A percentile compares a stretch with the other conserved stretches of the same genome.
These are phyloP conservation scores for Cheirogaleus medius DNA, from an alignment of 2,113 vertebrate genomes.

Conservation along the genomic window DNA sequence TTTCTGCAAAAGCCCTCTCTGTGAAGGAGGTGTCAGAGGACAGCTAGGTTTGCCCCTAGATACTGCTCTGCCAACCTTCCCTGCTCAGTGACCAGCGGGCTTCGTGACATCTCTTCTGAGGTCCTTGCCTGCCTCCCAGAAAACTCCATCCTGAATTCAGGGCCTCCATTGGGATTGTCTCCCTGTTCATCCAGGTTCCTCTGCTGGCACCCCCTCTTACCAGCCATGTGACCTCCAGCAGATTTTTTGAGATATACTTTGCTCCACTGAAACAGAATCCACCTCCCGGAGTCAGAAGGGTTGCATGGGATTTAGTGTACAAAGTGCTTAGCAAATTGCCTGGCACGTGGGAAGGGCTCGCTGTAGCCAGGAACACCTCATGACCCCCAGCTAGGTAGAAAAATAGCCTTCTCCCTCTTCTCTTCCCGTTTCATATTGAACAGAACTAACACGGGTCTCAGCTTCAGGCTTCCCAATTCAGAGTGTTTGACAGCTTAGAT, in stretches of 20 bases:
- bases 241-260: background rate
- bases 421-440: background rate
- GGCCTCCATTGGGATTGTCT: background rate
- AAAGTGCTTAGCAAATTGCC: background rate
- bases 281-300: background rate
- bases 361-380: background rate
- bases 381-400: rapidly evolving
- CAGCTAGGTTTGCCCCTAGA: background rate
- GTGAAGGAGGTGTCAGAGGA: background rate
- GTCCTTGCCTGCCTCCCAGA: background rate
- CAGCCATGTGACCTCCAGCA: background rate
- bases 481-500: background rate
- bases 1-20: background rate
- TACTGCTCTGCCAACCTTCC: background rate
- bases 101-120: background rate
- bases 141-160: background rate
- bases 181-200: background rate
- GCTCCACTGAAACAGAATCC: background rate
- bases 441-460: background rate
- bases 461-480: background rate
- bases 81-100: rapidly evolving
- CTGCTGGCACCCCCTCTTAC: background rate
- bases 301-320: no score
- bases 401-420: background rate
- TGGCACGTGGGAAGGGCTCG: no score